Base-by-base conservation (phyloP, 2,888 invertebrate species). In the Noctua comes region DNA sequence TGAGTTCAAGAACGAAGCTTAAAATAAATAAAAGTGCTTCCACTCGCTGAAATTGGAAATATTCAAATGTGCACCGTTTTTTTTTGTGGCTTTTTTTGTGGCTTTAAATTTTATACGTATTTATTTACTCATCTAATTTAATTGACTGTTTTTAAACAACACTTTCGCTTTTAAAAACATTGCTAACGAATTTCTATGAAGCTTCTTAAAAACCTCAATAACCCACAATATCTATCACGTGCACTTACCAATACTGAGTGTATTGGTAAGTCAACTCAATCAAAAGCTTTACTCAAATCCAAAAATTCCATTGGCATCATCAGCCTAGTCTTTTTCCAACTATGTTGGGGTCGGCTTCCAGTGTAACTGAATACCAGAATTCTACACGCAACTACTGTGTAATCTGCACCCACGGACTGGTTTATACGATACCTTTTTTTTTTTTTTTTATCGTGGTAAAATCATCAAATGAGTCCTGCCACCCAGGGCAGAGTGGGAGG, bases 231-330 rank as follows among this genome's bases (percentile, higher is more conserved):
- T 57, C 1, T 24, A 54, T 36, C 36, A 11, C 5, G 59, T 36
- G 46, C 21, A 21, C 5, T 48, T 36, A 24, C 13, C 31, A 48
- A 40, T 43, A 43, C 24, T 57, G 2, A n/a, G n/a, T 13, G 27
- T 59, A 59, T 59, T 59, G 13, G n/a, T 18, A 48, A 40, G 31
- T 7, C 24, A n/a, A 36, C 57, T 54, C 31, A 64, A 76, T 83
- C 73, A 70, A 76, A 72, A 1, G 73, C 75, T 0, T 86, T 21
- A 40, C 27, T 5, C 1, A 73, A 82, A 82, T 51, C 62, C n/a
- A 51, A 72, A 73, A 48, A 48, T 57, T n/a, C 5, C 57, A n/a
- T n/a, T 0, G 13, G 13, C 57, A n/a, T n/a, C 46, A 46, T n/a
- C 54, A 11, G 3, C 11, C 54, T 24, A 54, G 11, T 10, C 3